Conservation (phyloP, 2,888 invertebrate genomes). For the Falcaria lacertinaria region DNA sequence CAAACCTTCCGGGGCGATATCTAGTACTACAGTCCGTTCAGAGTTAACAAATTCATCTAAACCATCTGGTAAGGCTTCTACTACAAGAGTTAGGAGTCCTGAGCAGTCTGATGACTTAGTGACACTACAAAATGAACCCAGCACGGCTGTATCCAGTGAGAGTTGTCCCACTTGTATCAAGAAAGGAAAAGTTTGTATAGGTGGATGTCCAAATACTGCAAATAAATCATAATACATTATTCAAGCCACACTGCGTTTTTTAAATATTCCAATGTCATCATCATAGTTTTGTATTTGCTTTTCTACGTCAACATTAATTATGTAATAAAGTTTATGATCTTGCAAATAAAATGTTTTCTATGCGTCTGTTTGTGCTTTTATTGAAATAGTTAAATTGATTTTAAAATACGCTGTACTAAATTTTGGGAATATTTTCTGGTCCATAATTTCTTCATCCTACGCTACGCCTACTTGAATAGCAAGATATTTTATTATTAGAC, state of each 20-base stretch:
- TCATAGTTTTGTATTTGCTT: not conserved
- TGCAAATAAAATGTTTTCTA: too few species aligned
- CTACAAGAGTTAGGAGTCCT: not conserved
- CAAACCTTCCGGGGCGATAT: too few species aligned
- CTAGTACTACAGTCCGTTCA: too few species aligned
- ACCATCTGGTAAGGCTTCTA: too few species aligned
- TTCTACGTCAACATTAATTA: not conserved
- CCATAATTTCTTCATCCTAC: not conserved
- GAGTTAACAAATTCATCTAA: too few species aligned
- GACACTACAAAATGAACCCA: not conserved
- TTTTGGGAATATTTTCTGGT: too few species aligned
- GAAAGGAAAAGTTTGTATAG: slow-evolving; percentile 37
- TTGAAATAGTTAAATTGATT: not conserved
- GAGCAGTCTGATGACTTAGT: not conserved
- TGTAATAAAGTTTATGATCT: too few species aligned
- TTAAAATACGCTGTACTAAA: too few species aligned
- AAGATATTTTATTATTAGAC: too few species aligned
- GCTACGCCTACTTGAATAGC: not conserved
- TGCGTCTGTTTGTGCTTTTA: not conserved
- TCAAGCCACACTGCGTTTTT: too few species aligned
- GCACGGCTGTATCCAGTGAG: slow-evolving; percentile 1
- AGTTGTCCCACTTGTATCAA: slow-evolving; percentile 40
- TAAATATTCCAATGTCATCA: too few species aligned
- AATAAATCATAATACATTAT: not conserved
- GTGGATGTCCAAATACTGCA: slow-evolving; percentile 34